Percentiles rank a stretch among this genome's conserved stretches.
These are phyloP conservation scores for Geophilus truncorum DNA, from an alignment of 2,888 invertebrate genomes.

Conservation along the genomic window DNA sequence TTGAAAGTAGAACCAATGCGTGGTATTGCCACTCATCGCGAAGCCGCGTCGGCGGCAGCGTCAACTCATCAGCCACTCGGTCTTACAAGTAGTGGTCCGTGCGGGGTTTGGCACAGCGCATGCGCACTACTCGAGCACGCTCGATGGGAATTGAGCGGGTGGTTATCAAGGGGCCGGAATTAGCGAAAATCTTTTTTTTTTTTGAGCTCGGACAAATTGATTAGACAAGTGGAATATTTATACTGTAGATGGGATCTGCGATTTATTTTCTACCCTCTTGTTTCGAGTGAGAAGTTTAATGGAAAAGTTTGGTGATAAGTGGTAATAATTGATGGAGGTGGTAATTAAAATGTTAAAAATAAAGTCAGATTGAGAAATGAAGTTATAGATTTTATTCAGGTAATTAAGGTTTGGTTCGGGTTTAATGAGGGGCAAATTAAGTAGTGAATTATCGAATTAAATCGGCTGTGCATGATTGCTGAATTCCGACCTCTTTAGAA, in stretches of 20 bases:
- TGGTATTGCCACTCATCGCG: neutral
- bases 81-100: neutral
- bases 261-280: neutral
- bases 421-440: too few relatives aligned
- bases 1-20: neutral
- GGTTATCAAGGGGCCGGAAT: neutral
- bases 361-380: neutral
- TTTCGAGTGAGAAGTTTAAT: neutral
- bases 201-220: neutral
- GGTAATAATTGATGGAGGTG: neutral
- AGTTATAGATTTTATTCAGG: too few relatives aligned
- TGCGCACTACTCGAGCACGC: neutral
- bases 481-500: too few relatives aligned
- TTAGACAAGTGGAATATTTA: neutral
- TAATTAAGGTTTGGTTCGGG: too few relatives aligned
- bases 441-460: too few relatives aligned
- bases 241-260: too few relatives aligned
- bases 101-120: neutral
- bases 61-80: constrained; percentile 16
- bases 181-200: neutral
- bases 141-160: neutral
- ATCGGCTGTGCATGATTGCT: too few relatives aligned
- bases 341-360: neutral
- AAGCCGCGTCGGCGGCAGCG: constrained; percentile 9
- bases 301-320: neutral